Conservation (phyloP, 2,797 vertebrate genomes). For the Percopsis omiscomaycus region DNA sequence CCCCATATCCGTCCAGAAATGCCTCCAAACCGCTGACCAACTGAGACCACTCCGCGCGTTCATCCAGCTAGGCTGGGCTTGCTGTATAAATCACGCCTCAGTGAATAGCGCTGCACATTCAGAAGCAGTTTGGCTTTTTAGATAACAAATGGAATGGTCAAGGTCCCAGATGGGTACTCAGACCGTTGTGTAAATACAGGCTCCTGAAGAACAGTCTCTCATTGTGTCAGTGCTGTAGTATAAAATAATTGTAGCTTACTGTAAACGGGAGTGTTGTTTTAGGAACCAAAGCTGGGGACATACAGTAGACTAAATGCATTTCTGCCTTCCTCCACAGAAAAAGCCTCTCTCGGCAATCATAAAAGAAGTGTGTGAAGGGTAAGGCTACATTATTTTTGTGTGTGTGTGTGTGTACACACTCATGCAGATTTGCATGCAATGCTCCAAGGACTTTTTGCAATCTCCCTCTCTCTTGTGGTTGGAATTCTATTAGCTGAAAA, state of each 20-base stretch:
- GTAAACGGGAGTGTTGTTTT: constrained; percentile 38
- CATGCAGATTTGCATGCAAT: constrained; percentile 22
- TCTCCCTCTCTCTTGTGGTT: constrained; percentile 7
- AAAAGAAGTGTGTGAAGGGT: constrained; percentile 99
- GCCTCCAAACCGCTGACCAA: not conserved
- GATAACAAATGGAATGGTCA: constrained; percentile 20
- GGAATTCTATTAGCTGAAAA: constrained; percentile 29
- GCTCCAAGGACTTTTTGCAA: constrained; percentile 11
- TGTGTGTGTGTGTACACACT: not conserved
- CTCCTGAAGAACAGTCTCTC: constrained; percentile 27
- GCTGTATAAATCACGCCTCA: too few relatives aligned
- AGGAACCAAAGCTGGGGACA: constrained; percentile 23
- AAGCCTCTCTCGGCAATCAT: constrained; percentile 96
- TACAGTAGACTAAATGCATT: constrained; percentile 40
- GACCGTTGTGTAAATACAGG: constrained; percentile 33
- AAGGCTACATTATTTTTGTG: constrained; percentile 63
- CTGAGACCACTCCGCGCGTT: not conserved
- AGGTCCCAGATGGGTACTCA: constrained; percentile 16
- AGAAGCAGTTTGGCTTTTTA: constrained; percentile 16
- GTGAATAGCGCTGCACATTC: constrained; percentile 13
- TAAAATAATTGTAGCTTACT: constrained; percentile 53
- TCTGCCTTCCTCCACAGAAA: constrained; percentile 82
- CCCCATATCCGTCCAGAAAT: not conserved
- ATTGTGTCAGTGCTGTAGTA: constrained; percentile 42
- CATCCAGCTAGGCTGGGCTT: not conserved